Conservation (phyloP, 2,797 vertebrate genomes). For the Gymnothorax javanicus region DNA sequence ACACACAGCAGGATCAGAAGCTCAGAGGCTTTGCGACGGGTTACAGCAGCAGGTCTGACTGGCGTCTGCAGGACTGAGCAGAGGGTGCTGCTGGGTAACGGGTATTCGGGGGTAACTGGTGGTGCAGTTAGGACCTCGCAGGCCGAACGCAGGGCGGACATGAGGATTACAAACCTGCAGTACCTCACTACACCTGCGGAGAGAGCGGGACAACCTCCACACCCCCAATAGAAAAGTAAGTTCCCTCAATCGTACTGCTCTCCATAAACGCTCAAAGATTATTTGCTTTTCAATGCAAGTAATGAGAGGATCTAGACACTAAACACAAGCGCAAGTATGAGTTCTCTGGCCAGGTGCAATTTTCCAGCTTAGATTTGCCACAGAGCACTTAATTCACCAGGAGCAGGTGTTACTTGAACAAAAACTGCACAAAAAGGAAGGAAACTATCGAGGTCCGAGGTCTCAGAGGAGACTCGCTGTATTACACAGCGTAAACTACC, state of each 20-base stretch:
- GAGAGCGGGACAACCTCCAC: not conserved
- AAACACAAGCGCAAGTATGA: not conserved
- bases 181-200: not conserved
- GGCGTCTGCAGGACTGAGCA: constrained; percentile 29
- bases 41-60: constrained; percentile 2
- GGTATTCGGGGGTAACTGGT: not conserved
- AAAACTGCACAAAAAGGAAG: constrained; percentile 1
- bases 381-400: not conserved
- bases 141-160: not conserved
- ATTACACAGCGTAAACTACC: not conserved
- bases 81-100: constrained; percentile 7
- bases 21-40: constrained; percentile 4
- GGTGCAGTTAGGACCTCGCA: not conserved
- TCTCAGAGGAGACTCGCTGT: not conserved
- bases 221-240: constrained; percentile 29
- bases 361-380: not conserved
- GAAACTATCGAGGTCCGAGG: not conserved
- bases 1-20: constrained; percentile 16
- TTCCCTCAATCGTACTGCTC: not conserved
- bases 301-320: not conserved
- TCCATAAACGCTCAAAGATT: not conserved
- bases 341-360: not conserved
- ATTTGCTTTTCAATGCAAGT: not conserved
- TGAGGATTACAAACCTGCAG: constrained; percentile 8
- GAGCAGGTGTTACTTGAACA: not conserved